Evolutionary conservation across 2,888 invertebrate genomes (phyloP).

Genomic region (Archips crataeganus): DNA sequence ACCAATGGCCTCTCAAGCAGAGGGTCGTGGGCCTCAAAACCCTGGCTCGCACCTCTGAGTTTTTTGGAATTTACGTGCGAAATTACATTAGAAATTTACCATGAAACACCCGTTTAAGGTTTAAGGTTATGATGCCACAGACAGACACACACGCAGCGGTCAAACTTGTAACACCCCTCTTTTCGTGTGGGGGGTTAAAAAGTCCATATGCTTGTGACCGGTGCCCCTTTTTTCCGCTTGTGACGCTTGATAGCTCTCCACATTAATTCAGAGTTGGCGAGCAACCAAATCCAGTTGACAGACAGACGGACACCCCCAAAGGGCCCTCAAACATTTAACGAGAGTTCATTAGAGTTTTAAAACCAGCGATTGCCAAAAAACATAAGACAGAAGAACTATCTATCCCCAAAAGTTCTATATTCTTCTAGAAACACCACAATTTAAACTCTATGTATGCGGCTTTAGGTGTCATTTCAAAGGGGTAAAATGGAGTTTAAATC

Average conservation of each 20-base stretch:
- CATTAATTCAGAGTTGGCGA: conserved; percentile 8
- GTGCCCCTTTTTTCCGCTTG: too few relatives aligned
- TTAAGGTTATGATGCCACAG: too few relatives aligned
- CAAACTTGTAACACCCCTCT: too few relatives aligned
- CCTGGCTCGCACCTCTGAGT: too few relatives aligned
- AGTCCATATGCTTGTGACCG: not conserved
- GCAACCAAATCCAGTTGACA: conserved; percentile 7
- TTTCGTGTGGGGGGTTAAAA: too few relatives aligned
- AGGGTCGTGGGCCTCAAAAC: too few relatives aligned
- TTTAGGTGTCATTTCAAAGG: not conserved
- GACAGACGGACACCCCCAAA: conserved; percentile 34
- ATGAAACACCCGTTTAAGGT: too few relatives aligned
- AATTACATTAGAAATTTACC: too few relatives aligned
- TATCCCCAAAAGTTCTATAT: not conserved
- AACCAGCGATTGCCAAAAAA: conserved; percentile 38
- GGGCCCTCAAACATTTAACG: conserved; percentile 58
- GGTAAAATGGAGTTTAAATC: not conserved
- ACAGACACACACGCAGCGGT: too few relatives aligned
- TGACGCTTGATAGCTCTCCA: conserved; percentile 8
- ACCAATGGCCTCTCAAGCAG: too few relatives aligned
- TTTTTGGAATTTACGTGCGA: too few relatives aligned
- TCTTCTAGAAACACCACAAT: not conserved
- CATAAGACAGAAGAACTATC: conserved; percentile 7
- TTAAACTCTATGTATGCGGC: not conserved
- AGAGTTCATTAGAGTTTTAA: conserved; percentile 54